Base-by-base conservation (phyloP, 2,113 vertebrate species). In the Protobothrops flavoviridis region DNA sequence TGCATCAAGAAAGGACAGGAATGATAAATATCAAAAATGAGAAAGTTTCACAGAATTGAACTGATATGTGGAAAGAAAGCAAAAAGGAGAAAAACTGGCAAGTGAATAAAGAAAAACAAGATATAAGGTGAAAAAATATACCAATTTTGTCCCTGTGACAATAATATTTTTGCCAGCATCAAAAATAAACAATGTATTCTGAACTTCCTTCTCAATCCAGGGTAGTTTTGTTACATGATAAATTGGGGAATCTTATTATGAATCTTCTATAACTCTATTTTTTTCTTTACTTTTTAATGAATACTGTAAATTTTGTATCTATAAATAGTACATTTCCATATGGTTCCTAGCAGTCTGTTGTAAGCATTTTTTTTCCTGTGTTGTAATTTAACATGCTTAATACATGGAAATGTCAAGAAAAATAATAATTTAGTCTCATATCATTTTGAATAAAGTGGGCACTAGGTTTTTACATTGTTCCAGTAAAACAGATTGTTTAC, bases 21-120 rank as follows among this genome's bases (percentile, higher is more conserved):
- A 93, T 90, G 92, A 93, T 93, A 86, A 90, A 93, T 93, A 56
- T 90, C 74, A 59, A 56, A 59, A 93, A 39, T 86, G 45, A 93
- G 26, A 93, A 90, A 93, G 87, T 89, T 85, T 48, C 52, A 92
- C 33, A 56, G 39, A 90, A 90, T 48, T 86, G 74, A 86, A 64
- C 61, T 86, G 74, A 50, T 61, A 90, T 21, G 52, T 20, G 45
- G 92, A 90, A 90, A 20, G 48, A 74, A 33, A 56, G 29, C 55
- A 50, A 48, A 87, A 13, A 57, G 74, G 50, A 39, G 45, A 48
- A 57, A 69, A 64, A 39, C 48, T 33, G 24, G 29, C 29, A 86
- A 50, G 1, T 53, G n/a, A 87, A 53, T 26, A 86, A 90, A 29
- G 69, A 85, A 45, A 88, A 91, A 13, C 3, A 90, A 94, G 69